Evolutionary conservation across 2,797 vertebrate genomes (phyloP).

Genomic region (Mallotus villosus): DNA sequence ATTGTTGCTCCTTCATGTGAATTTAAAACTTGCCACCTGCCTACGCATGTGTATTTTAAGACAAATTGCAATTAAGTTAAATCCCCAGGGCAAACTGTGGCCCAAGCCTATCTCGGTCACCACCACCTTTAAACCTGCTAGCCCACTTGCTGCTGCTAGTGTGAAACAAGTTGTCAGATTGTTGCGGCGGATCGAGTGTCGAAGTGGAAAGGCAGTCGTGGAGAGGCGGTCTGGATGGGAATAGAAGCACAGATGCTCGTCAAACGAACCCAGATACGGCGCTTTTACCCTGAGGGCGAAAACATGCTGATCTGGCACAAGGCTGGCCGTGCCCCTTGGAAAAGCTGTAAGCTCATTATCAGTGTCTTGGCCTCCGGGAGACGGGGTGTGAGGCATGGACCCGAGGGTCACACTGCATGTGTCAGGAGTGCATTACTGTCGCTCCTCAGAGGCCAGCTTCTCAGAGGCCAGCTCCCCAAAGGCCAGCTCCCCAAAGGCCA

Average conservation of each 20-base stretch:
- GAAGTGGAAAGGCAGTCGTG: slow-evolving; percentile 47
- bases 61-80: background rate
- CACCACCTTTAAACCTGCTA: slow-evolving; percentile 26
- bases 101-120: slow-evolving; percentile 3
- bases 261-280: slow-evolving; percentile 46
- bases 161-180: slow-evolving; percentile 64
- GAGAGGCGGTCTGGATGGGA: slow-evolving; percentile 55
- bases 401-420: background rate
- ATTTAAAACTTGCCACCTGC: no score
- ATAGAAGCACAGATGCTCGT: slow-evolving; percentile 55
- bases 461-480: background rate
- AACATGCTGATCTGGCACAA: slow-evolving; percentile 48
- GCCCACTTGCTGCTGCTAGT: slow-evolving; percentile 29
- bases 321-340: slow-evolving; percentile 36
- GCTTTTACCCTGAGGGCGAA: slow-evolving; percentile 50
- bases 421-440: no score
- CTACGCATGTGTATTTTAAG: background rate
- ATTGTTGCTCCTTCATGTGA: no score
- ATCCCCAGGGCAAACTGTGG: slow-evolving; percentile 1
- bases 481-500: background rate
- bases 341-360: slow-evolving; percentile 66
- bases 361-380: slow-evolving; percentile 30
- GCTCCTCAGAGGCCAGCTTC: background rate
- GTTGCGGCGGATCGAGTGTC: slow-evolving; percentile 62
- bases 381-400: slow-evolving; percentile 41